Evolutionary conservation across 2,888 invertebrate genomes (phyloP).

Genomic region (Drosophila multiciliata): DNA sequence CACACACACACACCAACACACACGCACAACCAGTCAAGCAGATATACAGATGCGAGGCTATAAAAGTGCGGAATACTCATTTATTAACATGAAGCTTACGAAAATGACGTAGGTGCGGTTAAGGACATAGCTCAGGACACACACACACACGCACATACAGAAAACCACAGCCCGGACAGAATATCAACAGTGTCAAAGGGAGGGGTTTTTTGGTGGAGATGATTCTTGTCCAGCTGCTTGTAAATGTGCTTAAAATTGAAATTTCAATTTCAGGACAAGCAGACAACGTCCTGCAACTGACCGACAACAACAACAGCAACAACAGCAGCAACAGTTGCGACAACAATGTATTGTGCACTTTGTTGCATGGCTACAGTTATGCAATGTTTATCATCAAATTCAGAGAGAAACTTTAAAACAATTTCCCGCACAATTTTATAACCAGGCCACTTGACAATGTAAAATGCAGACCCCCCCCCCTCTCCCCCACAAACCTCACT

Average conservation of each 20-base stretch:
- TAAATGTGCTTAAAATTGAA: slow-evolving; percentile 69
- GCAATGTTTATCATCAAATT: slow-evolving; percentile 60
- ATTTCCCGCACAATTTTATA: slow-evolving; percentile 66
- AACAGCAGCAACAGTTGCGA: slow-evolving; percentile 14
- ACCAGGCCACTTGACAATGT: slow-evolving; percentile 65
- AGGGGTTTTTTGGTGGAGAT: slow-evolving; percentile 8
- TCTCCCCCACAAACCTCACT: background rate
- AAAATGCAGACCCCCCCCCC: slow-evolving; percentile 37
- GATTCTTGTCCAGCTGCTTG: slow-evolving; percentile 57
- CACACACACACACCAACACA: slow-evolving; percentile 26
- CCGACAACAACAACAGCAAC: slow-evolving; percentile 21
- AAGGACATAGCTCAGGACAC: slow-evolving; percentile 42
- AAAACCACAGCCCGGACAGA: slow-evolving; percentile 41
- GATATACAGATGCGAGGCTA: slow-evolving; percentile 41
- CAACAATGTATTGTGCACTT: slow-evolving; percentile 60
- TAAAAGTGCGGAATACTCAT: slow-evolving; percentile 70
- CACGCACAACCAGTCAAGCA: slow-evolving; percentile 2
- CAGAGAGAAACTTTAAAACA: slow-evolving; percentile 64
- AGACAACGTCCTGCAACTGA: slow-evolving; percentile 45
- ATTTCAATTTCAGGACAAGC: slow-evolving; percentile 64
- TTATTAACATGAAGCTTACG: slow-evolving; percentile 71
- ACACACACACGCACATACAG: slow-evolving; percentile 10
- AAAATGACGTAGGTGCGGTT: slow-evolving; percentile 67
- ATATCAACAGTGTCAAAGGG: slow-evolving; percentile 28
- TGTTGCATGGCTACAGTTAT: slow-evolving; percentile 64